phyloP scores from a whole-genome alignment of 2,797 vertebrate species.

The Anguilla obscura region DNA sequence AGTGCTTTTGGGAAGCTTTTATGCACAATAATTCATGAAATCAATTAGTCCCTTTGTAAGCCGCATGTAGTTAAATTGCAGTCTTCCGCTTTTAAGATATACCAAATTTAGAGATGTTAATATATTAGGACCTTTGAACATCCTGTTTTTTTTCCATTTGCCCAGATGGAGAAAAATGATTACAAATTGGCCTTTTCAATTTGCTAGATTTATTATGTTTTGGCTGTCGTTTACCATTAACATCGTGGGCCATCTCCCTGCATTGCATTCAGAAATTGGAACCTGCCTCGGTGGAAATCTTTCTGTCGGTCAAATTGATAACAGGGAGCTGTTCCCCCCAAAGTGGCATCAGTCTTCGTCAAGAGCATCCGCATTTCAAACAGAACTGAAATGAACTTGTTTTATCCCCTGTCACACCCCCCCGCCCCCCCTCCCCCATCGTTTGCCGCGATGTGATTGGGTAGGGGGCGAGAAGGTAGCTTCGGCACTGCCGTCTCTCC shows the following conservation, averaged over 20 bases:
- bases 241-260: conserved; percentile 42
- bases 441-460: conserved; percentile 67
- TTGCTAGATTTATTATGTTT: conserved; percentile 64
- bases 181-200: conserved; percentile 64
- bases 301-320: conserved; percentile 58
- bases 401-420: conserved; percentile 48
- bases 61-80: conserved; percentile 55
- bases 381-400: conserved; percentile 55
- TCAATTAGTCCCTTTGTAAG: conserved; percentile 36
- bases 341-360: conserved; percentile 49
- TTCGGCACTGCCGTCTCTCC: conserved; percentile 47
- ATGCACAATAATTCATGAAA: conserved; percentile 38
- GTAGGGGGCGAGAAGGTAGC: conserved; percentile 56
- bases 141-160: conserved; percentile 10
- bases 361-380: conserved; percentile 51
- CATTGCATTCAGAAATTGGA: conserved; percentile 53
- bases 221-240: conserved; percentile 52
- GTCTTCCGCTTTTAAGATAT: conserved; percentile 55
- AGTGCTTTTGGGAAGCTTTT: conserved; percentile 50
- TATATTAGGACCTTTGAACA: conserved; percentile 45
- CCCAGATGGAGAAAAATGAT: conserved; percentile 48
- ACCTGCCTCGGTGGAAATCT: conserved; percentile 49
- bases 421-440: conserved; percentile 47
- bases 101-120: conserved; percentile 64
- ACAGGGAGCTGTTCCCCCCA: conserved; percentile 45